Conservation (phyloP, 2,113 vertebrate species). For the Setophaga petechia region DNA sequence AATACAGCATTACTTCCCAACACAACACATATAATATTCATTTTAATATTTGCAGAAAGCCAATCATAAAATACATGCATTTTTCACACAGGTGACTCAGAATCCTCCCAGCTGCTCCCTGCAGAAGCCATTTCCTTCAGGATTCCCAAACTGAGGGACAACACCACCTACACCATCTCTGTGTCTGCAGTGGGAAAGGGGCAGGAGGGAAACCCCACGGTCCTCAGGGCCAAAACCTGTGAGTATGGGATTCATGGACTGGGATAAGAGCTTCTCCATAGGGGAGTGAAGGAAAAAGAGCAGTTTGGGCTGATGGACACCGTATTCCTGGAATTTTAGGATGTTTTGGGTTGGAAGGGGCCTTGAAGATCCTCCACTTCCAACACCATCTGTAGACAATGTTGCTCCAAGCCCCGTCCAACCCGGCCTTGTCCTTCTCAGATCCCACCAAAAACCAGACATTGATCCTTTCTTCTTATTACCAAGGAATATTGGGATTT, state of each 20-base stretch:
- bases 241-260: slow-evolving; percentile 15
- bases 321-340: neutral
- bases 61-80: too few relatives aligned
- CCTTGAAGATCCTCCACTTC: neutral
- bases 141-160: slow-evolving; percentile 75
- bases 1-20: too few relatives aligned
- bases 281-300: neutral
- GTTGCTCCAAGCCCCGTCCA: neutral
- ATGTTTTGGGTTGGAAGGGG: neutral
- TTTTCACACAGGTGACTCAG: slow-evolving; percentile 71
- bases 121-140: slow-evolving; percentile 68
- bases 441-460: neutral
- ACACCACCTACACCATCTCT: slow-evolving; percentile 81
- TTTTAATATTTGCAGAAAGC: too few relatives aligned
- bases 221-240: slow-evolving; percentile 83
- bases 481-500: neutral
- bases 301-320: neutral
- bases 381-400: neutral
- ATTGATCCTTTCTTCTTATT: neutral
- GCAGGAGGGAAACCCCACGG: slow-evolving; percentile 73
- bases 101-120: slow-evolving; percentile 71
- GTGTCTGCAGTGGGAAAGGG: slow-evolving; percentile 71
- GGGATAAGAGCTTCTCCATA: neutral
- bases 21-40: too few relatives aligned
- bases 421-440: neutral